Evolutionary conservation across 2,113 vertebrate species (phyloP), one percentile per base, ranked within the genome.

Genomic region (Salvator merianae): DNA sequence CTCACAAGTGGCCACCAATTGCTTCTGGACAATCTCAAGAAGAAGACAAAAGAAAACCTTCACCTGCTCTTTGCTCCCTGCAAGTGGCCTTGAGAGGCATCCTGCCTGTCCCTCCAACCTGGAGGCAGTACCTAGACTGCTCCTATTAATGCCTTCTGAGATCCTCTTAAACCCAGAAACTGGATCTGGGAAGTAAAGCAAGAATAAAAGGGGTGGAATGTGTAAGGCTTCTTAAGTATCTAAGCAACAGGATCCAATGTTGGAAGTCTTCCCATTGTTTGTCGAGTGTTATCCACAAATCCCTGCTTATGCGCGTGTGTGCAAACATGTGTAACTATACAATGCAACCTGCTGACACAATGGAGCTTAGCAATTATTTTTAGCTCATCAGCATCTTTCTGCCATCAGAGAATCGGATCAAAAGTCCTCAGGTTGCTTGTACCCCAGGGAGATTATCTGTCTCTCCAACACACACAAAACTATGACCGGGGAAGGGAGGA

Each of bases 281-380:
- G 68, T 55, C 22, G 63, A 62, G 69, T 34, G 69, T 12, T 1
- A 76, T 47, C 43, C 28, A 66, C 70, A 43, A 26, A 24, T 26
- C 28, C 7, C 3, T 63, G 36, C 9, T 22, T 13, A 20, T 66
- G 43, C 6, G 36, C 66, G 18, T 43, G 76, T 9, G 5, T 22
- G 16, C 53, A 68, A 63, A 13, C 3, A 24, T 59, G 36, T 34
- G 53, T 14, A 71, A 65, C 24, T 18, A 79, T 36, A 70, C 53
- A 30, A 79, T 70, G 38, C n/a, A 79, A 47, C 76, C 38, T 79
- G 68, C 53, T 78, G 53, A 72, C 76, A 10, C 20, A 22, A 34
- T 20, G 38, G 30, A 50, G 34, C 34, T n/a, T 10, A 72, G 69
- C 53, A 62, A 72, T 79, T 84, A 72, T 78, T 72, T 84, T 72